These are phyloP conservation scores for Halocaridina rubra DNA, from an alignment of 2,888 invertebrate species.

Conservation along the genomic window DNA sequence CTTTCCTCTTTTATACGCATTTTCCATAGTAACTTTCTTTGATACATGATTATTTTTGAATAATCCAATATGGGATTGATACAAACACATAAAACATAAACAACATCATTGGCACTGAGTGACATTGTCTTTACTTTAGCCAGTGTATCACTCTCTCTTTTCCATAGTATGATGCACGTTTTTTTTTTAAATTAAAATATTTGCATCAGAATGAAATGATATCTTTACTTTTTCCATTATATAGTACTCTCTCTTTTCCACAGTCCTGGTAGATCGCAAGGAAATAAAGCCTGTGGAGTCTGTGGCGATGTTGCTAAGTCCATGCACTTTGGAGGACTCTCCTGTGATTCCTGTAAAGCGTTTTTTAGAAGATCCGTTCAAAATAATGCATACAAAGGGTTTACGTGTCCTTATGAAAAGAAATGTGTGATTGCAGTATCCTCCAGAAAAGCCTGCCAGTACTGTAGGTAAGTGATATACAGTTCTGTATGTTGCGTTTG, in stretches of 20 bases:
- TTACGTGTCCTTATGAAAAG: constrained; percentile 67
- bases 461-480: constrained; percentile 64
- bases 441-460: constrained; percentile 68
- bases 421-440: constrained; percentile 67
- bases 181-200: background rate
- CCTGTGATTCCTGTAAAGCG: constrained; percentile 69
- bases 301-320: constrained; percentile 69
- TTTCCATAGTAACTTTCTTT: too few relatives aligned
- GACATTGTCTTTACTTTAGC: background rate
- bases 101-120: too few relatives aligned
- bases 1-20: too few relatives aligned
- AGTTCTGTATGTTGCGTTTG: background rate
- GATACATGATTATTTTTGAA: background rate
- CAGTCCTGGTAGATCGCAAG: constrained; percentile 51
- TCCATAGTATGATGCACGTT: background rate
- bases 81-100: background rate
- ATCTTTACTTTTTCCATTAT: too few relatives aligned
- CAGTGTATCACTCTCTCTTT: background rate
- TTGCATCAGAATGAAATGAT: background rate
- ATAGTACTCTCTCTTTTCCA: too few relatives aligned
- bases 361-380: constrained; percentile 69
- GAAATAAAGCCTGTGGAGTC: constrained; percentile 67
- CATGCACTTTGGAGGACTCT: constrained; percentile 69
- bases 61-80: background rate
- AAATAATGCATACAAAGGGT: constrained; percentile 67